Evolutionary conservation across 2,888 invertebrate genomes (phyloP).

Genomic region (Callyntrura guangdongensis): DNA sequence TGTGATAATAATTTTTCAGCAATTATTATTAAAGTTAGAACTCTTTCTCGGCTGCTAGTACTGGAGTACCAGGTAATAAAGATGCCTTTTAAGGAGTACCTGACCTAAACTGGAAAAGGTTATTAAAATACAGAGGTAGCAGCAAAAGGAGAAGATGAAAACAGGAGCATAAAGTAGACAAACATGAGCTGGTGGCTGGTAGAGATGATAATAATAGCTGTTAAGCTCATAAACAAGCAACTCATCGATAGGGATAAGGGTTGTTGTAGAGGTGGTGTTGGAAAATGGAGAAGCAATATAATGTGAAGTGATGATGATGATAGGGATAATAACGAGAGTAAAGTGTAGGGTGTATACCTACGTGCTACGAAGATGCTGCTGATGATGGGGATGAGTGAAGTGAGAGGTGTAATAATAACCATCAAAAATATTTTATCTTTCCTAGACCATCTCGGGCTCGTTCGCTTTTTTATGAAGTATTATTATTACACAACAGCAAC

Average conservation of each 20-base stretch:
- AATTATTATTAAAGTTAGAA: conserved; percentile 53
- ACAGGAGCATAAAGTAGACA: conserved; percentile 45
- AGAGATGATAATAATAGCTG: conserved; percentile 65
- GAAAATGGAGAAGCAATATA: conserved; percentile 36
- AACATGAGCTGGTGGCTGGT: neutral
- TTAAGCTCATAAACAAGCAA: conserved; percentile 73
- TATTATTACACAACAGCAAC: conserved; percentile 2
- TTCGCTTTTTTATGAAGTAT: neutral
- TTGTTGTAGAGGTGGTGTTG: conserved; percentile 1
- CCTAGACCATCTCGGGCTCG: conserved; percentile 40
- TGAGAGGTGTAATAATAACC: conserved; percentile 79
- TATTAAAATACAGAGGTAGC: conserved; percentile 48
- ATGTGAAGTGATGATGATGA: conserved; percentile 43
- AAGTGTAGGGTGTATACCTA: neutral
- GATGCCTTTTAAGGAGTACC: conserved; percentile 61
- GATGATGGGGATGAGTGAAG: conserved; percentile 63
- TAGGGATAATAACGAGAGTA: conserved; percentile 41
- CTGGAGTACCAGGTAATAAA: conserved; percentile 37
- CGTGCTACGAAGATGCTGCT: neutral
- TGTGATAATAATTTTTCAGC: conserved; percentile 68
- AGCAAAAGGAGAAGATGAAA: neutral
- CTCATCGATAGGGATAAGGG: conserved; percentile 65
- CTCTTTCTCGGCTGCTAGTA: conserved; percentile 1
- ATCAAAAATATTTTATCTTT: conserved; percentile 72
- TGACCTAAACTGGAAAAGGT: conserved; percentile 72